Percentiles rank a stretch among this genome's conserved stretches.
phyloP scores from a whole-genome alignment of 2,113 vertebrate genomes.

The Pelecanus crispus region DNA sequence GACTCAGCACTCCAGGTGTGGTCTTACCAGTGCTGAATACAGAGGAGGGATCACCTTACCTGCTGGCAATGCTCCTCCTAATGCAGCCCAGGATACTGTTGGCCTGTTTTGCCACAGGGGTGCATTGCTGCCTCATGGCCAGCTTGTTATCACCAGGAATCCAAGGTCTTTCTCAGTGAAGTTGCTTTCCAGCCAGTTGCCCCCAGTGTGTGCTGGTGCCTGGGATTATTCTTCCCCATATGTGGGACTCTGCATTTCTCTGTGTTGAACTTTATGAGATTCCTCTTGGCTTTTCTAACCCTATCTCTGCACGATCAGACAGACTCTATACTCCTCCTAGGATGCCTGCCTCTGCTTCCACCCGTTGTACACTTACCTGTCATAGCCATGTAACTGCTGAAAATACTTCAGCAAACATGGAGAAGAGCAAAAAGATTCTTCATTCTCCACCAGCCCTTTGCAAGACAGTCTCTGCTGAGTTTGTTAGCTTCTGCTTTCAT shows the following conservation, averaged over 20 bases:
- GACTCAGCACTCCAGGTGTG: background rate
- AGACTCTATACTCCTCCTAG: background rate
- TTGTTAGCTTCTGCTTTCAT: background rate
- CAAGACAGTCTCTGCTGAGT: background rate
- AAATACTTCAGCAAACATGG: background rate
- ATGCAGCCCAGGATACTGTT: background rate
- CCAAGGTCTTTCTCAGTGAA: background rate
- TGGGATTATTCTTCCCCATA: background rate
- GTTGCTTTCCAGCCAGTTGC: background rate
- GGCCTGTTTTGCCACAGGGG: background rate
- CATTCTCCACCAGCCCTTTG: background rate
- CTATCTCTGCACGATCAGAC: background rate
- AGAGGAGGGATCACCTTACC: background rate
- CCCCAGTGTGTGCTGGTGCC: background rate
- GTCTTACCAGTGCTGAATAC: background rate
- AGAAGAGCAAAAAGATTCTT: background rate
- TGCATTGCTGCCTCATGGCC: background rate
- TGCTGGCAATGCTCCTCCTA: background rate
- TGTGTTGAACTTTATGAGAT: background rate
- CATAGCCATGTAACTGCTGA: background rate
- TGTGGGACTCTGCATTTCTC: background rate
- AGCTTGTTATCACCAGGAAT: background rate
- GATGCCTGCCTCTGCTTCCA: background rate
- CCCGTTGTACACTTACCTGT: background rate
- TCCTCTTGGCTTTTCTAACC: background rate